These are phyloP conservation scores for Chalcis sispes DNA, from an alignment of 2,888 invertebrate species.

Conservation along the genomic window DNA sequence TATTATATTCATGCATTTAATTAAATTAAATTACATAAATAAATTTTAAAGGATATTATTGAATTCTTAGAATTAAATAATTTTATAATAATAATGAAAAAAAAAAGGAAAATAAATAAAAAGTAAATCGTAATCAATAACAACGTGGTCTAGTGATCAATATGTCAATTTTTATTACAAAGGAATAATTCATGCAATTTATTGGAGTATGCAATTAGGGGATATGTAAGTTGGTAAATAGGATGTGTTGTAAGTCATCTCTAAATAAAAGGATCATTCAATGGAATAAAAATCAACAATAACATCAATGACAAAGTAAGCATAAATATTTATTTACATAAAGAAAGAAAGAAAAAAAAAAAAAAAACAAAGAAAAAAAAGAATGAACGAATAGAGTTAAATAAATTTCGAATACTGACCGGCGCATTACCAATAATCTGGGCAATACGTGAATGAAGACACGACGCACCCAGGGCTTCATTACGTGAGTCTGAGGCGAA, in stretches of 20 bases:
- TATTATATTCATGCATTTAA: no score
- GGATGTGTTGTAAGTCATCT: slow-evolving; percentile 13
- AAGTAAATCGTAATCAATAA: neutral
- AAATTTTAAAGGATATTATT: no score
- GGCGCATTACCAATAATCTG: slow-evolving; percentile 93
- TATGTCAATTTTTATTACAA: neutral
- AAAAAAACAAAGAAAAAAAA: neutral
- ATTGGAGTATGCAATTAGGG: no score
- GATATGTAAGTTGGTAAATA: no score
- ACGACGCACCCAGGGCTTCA: slow-evolving; percentile 97
- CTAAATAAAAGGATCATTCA: no score
- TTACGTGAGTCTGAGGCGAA: slow-evolving; percentile 97
- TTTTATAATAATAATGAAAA: no score
- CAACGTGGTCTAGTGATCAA: neutral
- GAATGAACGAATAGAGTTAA: neutral
- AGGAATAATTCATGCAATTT: slow-evolving; percentile 21
- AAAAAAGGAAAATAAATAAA: no score
- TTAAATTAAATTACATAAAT: no score
- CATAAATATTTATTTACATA: neutral
- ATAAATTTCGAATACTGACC: slow-evolving; percentile 72
- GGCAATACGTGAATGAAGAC: slow-evolving; percentile 98
- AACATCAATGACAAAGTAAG: neutral
- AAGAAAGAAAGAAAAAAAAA: no score
- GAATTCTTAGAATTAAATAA: no score
- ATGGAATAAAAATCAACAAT: slow-evolving; percentile 4